Evolutionary conservation across 1,140 invertebrate genomes (phyloP), one percentile per base, ranked within the genome.

Genomic region (Lordiphosa stackelbergi): DNA sequence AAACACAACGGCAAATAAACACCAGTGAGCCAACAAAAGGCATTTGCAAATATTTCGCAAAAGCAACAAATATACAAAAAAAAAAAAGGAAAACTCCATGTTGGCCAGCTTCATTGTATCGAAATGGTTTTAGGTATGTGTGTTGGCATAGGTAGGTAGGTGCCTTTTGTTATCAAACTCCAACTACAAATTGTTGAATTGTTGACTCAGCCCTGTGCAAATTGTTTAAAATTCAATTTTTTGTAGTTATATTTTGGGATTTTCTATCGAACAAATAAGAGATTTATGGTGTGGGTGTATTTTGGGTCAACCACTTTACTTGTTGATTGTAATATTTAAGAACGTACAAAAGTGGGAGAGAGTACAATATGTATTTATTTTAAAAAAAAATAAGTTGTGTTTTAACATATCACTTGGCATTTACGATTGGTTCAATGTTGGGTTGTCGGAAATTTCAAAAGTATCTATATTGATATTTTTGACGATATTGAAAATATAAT

Each of bases 131-230:
- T 31, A 31, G 28, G 7, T 31, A 31, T 46, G 22, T 46, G n/a
- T 34, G 31, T 46, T 31, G 43, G 11, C 31, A 46, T 34, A 49
- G 60, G 24, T 38, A 48, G 11, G 16, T 11, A 41, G 47, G 54
- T 58, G 47, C 36, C 53, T 66, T 66, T 66, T 66, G 62, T 66
- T 66, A 58, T 66, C 63, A 34, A 37, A 52, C 35, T n/a, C 45
- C 68, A 68, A 53, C 6, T 31, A 31, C 73, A 79, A 79, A 81
- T 75, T 81, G 75, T 75, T 75, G 75, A 81, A 75, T 65, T 66
- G 66, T 75, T 83, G 77, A 79, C 75, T 81, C 75, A 79, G 71
- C 71, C 41, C 46, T 53, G 31, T 53, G 62, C 58, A 60, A 70
- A 79, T 70, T 70, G 60, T 69, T 59, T 46, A 58, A 59, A 58